phyloP scores from a whole-genome alignment of 2,113 vertebrate genomes.

The Neolamprologus toae region DNA sequence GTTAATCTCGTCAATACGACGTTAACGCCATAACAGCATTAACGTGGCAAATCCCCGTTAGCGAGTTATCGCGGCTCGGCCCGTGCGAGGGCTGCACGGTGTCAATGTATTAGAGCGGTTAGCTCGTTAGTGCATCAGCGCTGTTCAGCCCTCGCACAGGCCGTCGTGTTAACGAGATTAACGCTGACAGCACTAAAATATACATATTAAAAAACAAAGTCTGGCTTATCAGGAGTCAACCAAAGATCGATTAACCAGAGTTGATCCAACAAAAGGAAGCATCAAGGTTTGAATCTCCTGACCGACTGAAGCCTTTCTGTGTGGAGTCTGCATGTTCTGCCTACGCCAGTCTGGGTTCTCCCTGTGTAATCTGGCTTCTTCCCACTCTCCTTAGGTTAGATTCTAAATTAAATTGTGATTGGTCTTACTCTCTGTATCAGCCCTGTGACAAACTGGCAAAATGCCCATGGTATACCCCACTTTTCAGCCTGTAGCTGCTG shows the following conservation, averaged over 20 bases:
- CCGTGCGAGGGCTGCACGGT: accelerated
- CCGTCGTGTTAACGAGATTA: accelerated
- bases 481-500: neutral
- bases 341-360: neutral
- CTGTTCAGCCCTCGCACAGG: neutral
- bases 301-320: neutral
- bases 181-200: neutral
- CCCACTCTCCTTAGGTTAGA: neutral
- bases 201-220: neutral
- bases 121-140: accelerated
- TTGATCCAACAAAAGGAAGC: accelerated
- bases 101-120: neutral
- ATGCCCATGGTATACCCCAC: neutral
- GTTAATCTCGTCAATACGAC: neutral
- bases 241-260: neutral
- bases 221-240: accelerated
- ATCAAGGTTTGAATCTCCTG: neutral
- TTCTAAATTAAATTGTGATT: neutral
- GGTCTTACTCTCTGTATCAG: neutral
- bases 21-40: neutral
- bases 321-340: neutral
- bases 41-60: neutral
- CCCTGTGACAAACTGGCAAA: neutral
- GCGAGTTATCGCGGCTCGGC: neutral
- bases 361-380: neutral